phyloP scores from a whole-genome alignment of 2,888 invertebrate genomes.

The Pachycephus smyrnensis region DNA sequence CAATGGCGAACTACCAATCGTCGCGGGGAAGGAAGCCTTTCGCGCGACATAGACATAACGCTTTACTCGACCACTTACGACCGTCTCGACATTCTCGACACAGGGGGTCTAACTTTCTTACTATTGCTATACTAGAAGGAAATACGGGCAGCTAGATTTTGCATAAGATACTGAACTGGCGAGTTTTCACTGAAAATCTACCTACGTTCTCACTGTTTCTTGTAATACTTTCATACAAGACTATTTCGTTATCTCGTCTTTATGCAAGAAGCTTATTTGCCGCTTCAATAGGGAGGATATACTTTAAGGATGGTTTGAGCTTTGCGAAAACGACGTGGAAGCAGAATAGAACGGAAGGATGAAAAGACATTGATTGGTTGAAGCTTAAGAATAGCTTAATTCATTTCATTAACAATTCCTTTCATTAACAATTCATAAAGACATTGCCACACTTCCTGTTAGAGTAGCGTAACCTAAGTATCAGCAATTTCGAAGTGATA shows the following conservation, averaged over 20 bases:
- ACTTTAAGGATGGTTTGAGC: not conserved
- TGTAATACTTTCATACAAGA: not conserved
- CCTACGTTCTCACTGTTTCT: not conserved
- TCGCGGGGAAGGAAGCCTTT: not conserved
- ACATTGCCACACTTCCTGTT: not conserved
- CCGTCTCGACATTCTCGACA: not conserved
- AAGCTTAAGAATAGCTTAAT: not conserved
- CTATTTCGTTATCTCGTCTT: not conserved
- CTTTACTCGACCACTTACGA: not conserved
- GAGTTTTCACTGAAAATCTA: not conserved
- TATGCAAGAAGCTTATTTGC: not conserved
- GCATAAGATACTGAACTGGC: not conserved
- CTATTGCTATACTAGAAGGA: not conserved
- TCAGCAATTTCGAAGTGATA: not conserved
- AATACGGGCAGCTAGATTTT: not conserved
- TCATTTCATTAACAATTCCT: not conserved
- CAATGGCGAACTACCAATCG: not conserved
- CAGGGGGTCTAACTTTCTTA: not conserved
- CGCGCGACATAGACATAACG: not conserved
- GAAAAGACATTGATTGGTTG: not conserved
- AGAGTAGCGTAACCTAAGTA: not conserved
- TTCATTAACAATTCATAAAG: not conserved
- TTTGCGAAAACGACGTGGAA: not conserved
- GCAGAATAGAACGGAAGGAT: not conserved
- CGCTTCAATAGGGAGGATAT: not conserved